Base-by-base conservation (phyloP, 1,140 invertebrate species). In the Odontomachus brunneus region DNA sequence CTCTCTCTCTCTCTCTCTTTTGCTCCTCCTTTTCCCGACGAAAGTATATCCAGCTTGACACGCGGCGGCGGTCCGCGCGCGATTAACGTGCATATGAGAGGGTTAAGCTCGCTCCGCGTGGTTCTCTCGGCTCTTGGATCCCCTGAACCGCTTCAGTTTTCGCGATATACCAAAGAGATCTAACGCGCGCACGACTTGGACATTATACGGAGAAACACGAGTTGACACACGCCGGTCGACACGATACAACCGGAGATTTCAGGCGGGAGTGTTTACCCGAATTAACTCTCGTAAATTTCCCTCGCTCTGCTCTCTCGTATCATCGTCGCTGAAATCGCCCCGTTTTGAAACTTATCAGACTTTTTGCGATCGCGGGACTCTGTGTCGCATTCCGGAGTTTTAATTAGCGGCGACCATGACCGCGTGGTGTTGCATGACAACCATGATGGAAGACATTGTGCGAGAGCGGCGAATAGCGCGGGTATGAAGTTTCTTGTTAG, bases 1-100 rank as follows among this genome's bases (percentile, higher is more conserved):
- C 9, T 44, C 2, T 5, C 29, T 33, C 5, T 33, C 29, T 33
- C 29, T 2, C 29, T 33, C 29, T 33, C 2, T 33, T 33, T n/a
- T n/a, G n/a, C n/a, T 33, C 29, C 29, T 33, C 5, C 49, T 24
- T 33, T 55, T 69, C 15, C 22, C 33, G n/a, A 17, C 65, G 9
- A 80, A 69, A 71, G 26, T 57, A 26, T 78, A n/a, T 55, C 3
- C 14, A 22, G 17, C 26, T 69, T 71, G 65, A 59, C 33, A 29
- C 4, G 24, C 17, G 26, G 22, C 17, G 44, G 24, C 15, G 15
- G 15, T 66, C 26, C 17, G 29, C 15, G 49, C 19, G 49, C 5
- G 19, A 57, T 57, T 51, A 75, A 51, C 33, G 66, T 26, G 33
- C 49, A 17, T 57, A 59, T 0, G 49, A 29, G 17, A 69, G 33